Evolutionary conservation across 2,113 vertebrate genomes (phyloP).

Genomic region (Macrotis lagotis): DNA sequence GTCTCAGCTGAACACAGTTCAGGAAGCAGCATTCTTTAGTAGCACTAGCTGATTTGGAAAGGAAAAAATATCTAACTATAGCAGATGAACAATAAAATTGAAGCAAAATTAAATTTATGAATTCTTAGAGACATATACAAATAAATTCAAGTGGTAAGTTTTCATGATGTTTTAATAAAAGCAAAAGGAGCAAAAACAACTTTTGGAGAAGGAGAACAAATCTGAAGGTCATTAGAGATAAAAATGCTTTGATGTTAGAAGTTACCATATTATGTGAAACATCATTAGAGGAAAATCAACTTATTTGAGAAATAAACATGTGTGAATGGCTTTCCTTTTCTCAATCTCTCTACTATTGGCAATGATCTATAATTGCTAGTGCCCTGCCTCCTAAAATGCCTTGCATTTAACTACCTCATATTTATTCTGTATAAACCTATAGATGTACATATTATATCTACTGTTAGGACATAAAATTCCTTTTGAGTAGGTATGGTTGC

Average conservation of each 20-base stretch:
- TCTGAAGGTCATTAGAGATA: neutral
- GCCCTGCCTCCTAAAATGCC: neutral
- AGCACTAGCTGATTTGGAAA: constrained; percentile 57
- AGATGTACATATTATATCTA: neutral
- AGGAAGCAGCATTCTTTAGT: constrained; percentile 59
- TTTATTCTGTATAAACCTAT: neutral
- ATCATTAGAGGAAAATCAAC: neutral
- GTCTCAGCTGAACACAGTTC: constrained; percentile 34
- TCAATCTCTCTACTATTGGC: neutral
- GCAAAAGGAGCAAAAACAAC: constrained; percentile 25
- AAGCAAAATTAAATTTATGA: constrained; percentile 49
- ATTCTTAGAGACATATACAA: constrained; percentile 44
- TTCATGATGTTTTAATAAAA: constrained; percentile 56
- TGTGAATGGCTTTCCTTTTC: neutral
- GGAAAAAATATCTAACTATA: constrained; percentile 70
- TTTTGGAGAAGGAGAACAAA: constrained; percentile 47
- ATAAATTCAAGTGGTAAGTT: constrained; percentile 53
- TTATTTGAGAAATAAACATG: neutral
- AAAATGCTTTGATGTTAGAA: constrained; percentile 2
- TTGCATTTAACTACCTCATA: neutral
- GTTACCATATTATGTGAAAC: constrained; percentile 54
- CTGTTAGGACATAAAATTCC: neutral
- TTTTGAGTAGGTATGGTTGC: neutral
- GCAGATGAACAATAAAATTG: constrained; percentile 64
- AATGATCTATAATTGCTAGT: constrained; percentile 24